phyloP scores from a whole-genome alignment of 1,140 invertebrate species.

The Platyscapa corneri region DNA sequence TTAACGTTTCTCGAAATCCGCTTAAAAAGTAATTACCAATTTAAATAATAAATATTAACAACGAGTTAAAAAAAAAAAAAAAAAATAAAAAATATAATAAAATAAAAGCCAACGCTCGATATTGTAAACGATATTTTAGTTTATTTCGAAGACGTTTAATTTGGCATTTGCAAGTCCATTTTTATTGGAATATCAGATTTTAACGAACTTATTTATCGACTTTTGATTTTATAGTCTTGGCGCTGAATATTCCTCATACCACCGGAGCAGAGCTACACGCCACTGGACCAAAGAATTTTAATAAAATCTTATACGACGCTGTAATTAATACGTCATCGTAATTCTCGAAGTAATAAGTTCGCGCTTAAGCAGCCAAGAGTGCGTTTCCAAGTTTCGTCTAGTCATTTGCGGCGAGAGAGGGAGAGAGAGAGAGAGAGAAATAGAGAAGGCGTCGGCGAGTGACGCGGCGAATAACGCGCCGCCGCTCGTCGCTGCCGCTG shows the following conservation, averaged over 20 bases:
- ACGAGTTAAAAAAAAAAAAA: neutral
- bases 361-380: too few species aligned
- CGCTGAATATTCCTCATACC: neutral
- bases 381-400: neutral
- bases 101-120: neutral
- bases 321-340: neutral
- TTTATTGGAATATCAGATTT: neutral
- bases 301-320: neutral
- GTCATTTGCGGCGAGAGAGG: neutral
- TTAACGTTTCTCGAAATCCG: neutral
- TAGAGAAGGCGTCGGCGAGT: neutral
- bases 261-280: neutral
- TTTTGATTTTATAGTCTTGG: neutral
- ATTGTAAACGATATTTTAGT: neutral
- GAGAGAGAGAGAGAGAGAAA: neutral
- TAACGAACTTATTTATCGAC: neutral
- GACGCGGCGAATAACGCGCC: neutral
- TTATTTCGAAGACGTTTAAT: neutral
- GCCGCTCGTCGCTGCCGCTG: too few species aligned
- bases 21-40: neutral
- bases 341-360: too few species aligned
- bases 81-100: too few species aligned
- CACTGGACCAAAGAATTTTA: neutral
- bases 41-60: neutral
- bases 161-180: conserved; percentile 14